A percentile compares a stretch with the other conserved stretches of the same genome.
These are phyloP conservation scores for Copsychus sechellarum DNA, from an alignment of 2,113 vertebrate genomes.

Conservation along the genomic window DNA sequence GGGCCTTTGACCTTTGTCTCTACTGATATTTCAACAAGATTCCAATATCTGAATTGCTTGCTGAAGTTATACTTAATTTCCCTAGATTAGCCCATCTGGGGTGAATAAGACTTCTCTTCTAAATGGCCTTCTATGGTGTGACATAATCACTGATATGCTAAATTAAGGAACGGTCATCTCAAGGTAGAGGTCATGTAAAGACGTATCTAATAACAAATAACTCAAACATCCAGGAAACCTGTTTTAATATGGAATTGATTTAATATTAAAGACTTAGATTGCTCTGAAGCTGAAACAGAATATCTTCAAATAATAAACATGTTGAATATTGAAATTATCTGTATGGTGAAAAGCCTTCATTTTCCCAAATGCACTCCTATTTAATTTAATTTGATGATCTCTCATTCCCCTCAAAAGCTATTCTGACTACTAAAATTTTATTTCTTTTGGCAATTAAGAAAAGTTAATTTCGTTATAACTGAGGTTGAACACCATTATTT, in stretches of 20 bases:
- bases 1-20: background rate
- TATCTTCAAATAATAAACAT: background rate
- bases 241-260: background rate
- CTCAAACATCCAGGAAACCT: background rate
- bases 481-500: background rate
- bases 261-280: background rate
- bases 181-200: background rate
- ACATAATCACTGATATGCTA: background rate
- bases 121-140: background rate
- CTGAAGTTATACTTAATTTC: background rate
- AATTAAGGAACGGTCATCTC: background rate
- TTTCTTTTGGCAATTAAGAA: slow-evolving; percentile 8
- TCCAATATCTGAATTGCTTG: background rate
- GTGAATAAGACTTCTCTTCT: background rate
- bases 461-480: background rate
- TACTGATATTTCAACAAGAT: background rate
- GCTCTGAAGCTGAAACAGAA: slow-evolving; percentile 29
- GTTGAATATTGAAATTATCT: background rate
- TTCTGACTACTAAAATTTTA: slow-evolving; percentile 22
- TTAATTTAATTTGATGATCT: slow-evolving; percentile 16
- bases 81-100: background rate
- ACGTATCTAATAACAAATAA: background rate
- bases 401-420: slow-evolving; percentile 13
- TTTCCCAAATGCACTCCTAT: background rate
- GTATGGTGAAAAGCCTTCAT: background rate